Conservation (phyloP, 2,888 invertebrate genomes). For the Polydrusus cervinus region DNA sequence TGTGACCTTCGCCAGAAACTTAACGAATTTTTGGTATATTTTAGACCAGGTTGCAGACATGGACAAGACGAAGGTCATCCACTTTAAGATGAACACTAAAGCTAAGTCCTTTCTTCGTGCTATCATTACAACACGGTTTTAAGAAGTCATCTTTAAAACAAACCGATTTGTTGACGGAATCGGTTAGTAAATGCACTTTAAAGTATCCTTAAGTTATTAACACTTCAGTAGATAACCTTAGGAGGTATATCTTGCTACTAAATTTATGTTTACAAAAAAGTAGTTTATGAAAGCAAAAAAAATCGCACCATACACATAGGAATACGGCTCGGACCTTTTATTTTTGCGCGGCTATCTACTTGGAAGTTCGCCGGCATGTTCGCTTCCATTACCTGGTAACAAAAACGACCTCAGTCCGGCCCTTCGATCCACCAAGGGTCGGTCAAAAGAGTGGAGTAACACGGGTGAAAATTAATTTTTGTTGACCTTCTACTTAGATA, state of each 20-base stretch:
- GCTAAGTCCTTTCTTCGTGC: not conserved
- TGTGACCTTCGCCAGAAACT: constrained; percentile 2
- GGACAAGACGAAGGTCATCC: constrained; percentile 1
- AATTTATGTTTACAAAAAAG: not conserved
- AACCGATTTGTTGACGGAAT: not conserved
- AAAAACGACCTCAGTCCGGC: no score
- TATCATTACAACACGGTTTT: not conserved
- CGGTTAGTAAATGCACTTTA: not conserved
- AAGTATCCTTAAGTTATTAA: constrained; percentile 6
- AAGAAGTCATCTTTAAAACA: constrained; percentile 7
- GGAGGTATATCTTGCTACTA: not conserved
- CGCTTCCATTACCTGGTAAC: no score
- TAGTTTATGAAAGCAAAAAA: no score
- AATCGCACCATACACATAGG: no score
- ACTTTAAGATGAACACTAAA: not conserved
- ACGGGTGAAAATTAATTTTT: no score
- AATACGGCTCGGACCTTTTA: no score
- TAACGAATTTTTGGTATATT: constrained; percentile 9
- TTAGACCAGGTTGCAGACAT: constrained; percentile 14
- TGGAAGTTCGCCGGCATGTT: no score
- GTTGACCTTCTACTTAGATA: no score
- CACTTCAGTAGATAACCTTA: not conserved
- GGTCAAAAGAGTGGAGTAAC: no score
- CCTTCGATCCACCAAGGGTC: no score
- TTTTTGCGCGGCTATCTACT: no score